Evolutionary conservation across 2,888 invertebrate species (phyloP).

Genomic region (Ariolimax columbianus): DNA sequence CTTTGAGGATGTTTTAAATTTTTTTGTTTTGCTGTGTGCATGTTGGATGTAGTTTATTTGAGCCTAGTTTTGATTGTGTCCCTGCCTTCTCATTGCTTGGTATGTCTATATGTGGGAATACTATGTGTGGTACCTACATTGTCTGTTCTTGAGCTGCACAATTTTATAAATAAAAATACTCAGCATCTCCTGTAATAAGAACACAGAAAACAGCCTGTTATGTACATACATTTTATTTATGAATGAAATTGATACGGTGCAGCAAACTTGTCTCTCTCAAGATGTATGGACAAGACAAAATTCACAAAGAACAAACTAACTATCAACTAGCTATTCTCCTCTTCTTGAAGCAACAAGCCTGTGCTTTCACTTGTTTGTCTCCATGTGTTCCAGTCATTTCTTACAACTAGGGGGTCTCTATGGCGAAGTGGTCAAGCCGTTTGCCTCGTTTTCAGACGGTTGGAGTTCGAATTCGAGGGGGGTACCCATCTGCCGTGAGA

Average conservation of each 20-base stretch:
- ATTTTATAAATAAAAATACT: background rate
- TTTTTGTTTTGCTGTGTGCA: no score
- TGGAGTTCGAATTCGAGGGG: no score
- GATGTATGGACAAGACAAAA: slow-evolving; percentile 41
- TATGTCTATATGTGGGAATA: no score
- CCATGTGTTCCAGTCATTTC: no score
- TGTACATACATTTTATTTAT: slow-evolving; percentile 52
- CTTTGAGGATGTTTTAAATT: no score
- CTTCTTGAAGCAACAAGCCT: background rate
- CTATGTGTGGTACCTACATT: background rate
- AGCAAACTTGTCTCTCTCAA: slow-evolving; percentile 40
- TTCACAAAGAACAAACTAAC: slow-evolving; percentile 7
- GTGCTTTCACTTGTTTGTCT: background rate
- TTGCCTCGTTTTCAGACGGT: no score
- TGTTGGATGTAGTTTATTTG: no score
- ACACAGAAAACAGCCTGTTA: background rate
- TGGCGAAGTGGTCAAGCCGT: no score
- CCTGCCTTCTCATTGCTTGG: no score
- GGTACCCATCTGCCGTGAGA: no score
- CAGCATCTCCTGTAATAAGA: background rate
- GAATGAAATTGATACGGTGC: slow-evolving; percentile 51
- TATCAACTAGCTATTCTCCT: background rate
- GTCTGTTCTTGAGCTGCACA: background rate
- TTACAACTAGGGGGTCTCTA: no score
- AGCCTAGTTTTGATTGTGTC: no score